Evolutionary conservation across 2,113 vertebrate genomes (phyloP).

Genomic region (Rhizomys pruinosus): DNA sequence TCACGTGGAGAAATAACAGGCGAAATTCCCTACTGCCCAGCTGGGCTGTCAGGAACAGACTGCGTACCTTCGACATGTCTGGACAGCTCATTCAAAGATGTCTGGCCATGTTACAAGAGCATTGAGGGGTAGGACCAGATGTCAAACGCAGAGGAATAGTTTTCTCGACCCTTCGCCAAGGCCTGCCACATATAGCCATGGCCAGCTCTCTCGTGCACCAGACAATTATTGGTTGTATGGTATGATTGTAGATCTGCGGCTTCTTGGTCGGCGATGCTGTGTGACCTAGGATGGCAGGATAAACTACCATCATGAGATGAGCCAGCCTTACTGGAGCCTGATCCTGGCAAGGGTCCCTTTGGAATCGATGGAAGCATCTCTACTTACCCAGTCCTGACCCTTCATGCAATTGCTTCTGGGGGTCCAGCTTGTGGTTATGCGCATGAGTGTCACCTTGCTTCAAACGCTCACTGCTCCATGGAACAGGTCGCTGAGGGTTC

Average conservation of each 20-base stretch:
- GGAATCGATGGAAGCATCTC: neutral
- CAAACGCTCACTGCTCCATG: neutral
- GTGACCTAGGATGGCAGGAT: neutral
- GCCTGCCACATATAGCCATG: neutral
- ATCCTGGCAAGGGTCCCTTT: neutral
- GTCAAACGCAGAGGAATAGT: too few species aligned
- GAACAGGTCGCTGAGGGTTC: neutral
- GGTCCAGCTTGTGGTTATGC: neutral
- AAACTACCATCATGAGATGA: neutral
- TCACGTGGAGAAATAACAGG: slow-evolving; percentile 83
- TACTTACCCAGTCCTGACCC: neutral
- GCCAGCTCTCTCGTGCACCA: neutral
- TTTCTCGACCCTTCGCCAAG: neutral
- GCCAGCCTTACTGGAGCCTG: neutral
- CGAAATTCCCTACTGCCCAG: slow-evolving; percentile 61
- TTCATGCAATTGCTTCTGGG: neutral
- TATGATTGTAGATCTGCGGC: slow-evolving; percentile 25
- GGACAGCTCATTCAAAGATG: too few species aligned
- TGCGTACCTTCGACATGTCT: neutral
- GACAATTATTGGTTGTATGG: neutral
- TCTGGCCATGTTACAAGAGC: too few species aligned
- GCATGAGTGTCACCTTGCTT: neutral
- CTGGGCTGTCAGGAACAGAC: slow-evolving; percentile 66
- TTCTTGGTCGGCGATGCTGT: neutral
- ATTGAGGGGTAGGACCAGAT: too few species aligned